Evolutionary conservation across 2,797 vertebrate genomes (phyloP), one percentile per base, ranked within the genome.

Genomic region (Spinus pinus): DNA sequence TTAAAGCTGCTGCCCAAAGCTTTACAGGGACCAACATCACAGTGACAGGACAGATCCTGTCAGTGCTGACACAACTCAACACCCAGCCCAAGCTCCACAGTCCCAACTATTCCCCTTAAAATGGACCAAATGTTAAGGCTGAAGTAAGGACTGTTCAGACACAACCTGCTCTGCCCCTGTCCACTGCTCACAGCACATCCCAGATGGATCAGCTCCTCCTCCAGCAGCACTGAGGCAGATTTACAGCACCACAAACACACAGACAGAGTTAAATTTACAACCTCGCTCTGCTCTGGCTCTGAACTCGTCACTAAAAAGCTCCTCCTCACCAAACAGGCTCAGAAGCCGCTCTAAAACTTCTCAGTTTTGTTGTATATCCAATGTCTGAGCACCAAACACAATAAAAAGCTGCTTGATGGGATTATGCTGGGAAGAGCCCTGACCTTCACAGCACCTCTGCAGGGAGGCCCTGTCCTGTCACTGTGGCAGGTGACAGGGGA

Each of bases 21-120:
- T 66, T 41, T 18, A 31, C 49, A 62, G 75, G 28, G 16, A 42
- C 27, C 67, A 73, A 7, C 24, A 22, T 0, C 6, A 3, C 47
- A 33, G 83, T 3, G 3, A 28, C 51, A 51, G 56, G 10, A 86
- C 16, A 39, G 39, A 15, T 16, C 15, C 33, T 6, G 30, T 10
- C 1, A 0, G 42, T 0, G 0, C 64, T 8, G 27, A 4, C 14
- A 6, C 31, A n/a, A 8, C 51, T 23, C 3, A 0, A 30, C 1
- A 41, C 57, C 8, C 11, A 62, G 2, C 49, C 13, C 25, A 14
- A 33, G 20, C 66, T 30, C 20, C 46, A 31, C 18, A 17, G 6
- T 15, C 41, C 50, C 41, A 35, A 28, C 23, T 1, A 16, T 2
- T 39, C 25, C 31, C 41, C 74, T 66, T 21, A 33, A 30, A 58